phyloP scores from a whole-genome alignment of 2,797 vertebrate genomes.

The Varecia variegata region DNA sequence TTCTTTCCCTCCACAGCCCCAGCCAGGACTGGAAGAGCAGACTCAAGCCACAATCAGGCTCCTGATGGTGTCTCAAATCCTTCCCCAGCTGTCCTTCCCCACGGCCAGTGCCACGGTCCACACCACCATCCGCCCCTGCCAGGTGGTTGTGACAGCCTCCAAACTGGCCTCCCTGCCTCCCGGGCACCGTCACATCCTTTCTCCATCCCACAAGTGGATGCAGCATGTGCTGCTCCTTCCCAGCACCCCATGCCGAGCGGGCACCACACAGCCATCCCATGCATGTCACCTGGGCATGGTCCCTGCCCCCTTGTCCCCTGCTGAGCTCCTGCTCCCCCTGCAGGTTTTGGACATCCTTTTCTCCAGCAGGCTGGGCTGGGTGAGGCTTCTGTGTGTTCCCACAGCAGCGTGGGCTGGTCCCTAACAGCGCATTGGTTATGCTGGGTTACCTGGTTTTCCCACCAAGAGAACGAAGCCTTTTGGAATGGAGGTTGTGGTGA shows the following conservation, averaged over 20 bases:
- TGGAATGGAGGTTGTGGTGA: neutral
- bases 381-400: neutral
- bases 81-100: no score
- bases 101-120: accelerated
- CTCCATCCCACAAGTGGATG: neutral
- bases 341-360: neutral
- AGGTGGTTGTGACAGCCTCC: neutral
- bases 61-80: neutral
- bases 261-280: accelerated
- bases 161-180: neutral
- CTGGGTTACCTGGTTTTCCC: neutral
- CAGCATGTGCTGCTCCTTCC: accelerated
- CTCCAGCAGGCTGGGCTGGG: neutral
- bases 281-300: neutral
- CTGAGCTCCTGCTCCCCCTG: neutral
- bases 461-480: neutral
- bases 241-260: neutral
- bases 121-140: accelerated
- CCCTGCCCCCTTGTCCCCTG: neutral
- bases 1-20: neutral
- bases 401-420: neutral
- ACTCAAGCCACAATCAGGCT: neutral
- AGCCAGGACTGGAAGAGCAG: neutral
- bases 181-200: neutral
- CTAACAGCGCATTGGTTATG: no score